Conservation (phyloP, 1,140 invertebrate species). For the Brachionus asplanchnoidis region DNA sequence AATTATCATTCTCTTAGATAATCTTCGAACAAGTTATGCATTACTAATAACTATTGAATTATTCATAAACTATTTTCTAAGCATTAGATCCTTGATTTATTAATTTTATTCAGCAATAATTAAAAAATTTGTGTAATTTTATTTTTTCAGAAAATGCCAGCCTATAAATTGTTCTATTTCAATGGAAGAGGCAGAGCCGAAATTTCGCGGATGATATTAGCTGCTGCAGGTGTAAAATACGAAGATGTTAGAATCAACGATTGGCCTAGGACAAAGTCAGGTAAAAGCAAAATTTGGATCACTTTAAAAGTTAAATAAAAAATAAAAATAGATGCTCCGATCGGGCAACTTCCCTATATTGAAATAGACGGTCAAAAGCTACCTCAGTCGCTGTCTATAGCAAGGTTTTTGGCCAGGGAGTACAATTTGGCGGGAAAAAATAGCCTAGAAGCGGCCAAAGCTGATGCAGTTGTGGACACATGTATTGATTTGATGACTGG, state of each 20-base stretch:
- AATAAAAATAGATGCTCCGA: neutral
- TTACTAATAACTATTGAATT: constrained; percentile 12
- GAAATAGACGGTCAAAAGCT: constrained; percentile 61
- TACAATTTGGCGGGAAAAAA: constrained; percentile 20
- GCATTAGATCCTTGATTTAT: neutral
- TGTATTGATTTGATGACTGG: constrained; percentile 32
- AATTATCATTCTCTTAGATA: neutral
- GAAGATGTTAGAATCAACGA: constrained; percentile 24
- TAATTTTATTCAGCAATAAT: neutral
- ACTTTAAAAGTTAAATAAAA: neutral
- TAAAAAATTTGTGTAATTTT: neutral
- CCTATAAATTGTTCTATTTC: constrained; percentile 47
- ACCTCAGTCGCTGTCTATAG: constrained; percentile 14
- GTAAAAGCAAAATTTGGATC: neutral
- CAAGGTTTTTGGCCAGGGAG: constrained; percentile 28
- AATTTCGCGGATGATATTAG: constrained; percentile 45
- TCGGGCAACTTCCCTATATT: constrained; percentile 39
- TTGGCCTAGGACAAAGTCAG: constrained; percentile 33
- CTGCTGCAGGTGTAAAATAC: constrained; percentile 40
- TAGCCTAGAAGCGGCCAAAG: constrained; percentile 35
- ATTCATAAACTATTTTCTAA: neutral
- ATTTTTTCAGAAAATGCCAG: neutral
- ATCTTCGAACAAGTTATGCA: neutral
- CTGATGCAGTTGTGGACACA: constrained; percentile 38
- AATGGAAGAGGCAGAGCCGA: constrained; percentile 47